phyloP scores from a whole-genome alignment of 2,888 invertebrate genomes.

The Anoncus sp. region DNA sequence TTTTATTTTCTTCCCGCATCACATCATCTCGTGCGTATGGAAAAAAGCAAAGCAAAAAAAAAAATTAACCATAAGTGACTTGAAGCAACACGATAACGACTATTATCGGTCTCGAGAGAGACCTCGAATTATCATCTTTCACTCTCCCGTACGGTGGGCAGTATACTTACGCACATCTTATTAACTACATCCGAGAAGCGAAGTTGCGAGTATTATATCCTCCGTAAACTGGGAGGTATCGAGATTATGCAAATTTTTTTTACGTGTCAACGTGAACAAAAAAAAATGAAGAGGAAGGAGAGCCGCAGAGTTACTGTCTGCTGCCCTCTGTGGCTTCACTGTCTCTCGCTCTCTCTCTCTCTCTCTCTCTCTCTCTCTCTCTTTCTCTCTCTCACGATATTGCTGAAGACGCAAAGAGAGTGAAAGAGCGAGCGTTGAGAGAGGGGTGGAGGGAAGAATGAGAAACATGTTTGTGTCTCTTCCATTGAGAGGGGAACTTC shows the following conservation, averaged over 20 bases:
- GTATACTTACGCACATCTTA: not conserved
- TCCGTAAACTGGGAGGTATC: constrained; percentile 28
- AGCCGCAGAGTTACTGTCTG: constrained; percentile 82
- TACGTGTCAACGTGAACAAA: constrained; percentile 80
- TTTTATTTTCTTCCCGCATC: constrained; percentile 5
- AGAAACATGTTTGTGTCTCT: constrained; percentile 51
- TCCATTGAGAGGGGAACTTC: constrained; percentile 29
- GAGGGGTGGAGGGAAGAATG: constrained; percentile 78
- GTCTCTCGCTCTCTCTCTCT: constrained; percentile 22
- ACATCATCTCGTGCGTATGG: constrained; percentile 3
- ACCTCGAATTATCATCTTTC: constrained; percentile 46
- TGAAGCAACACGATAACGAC: constrained; percentile 49
- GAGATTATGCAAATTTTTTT: constrained; percentile 54
- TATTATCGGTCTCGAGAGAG: constrained; percentile 38
- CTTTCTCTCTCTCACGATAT: constrained; percentile 36
- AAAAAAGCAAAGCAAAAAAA: not conserved
- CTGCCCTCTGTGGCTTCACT: constrained; percentile 14
- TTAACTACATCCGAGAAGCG: constrained; percentile 17
- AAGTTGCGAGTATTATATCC: not conserved
- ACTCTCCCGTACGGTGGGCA: constrained; percentile 12
- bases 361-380: constrained; percentile 30
- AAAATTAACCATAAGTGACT: not conserved
- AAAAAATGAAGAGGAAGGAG: constrained; percentile 84
- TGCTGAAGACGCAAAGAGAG: constrained; percentile 82
- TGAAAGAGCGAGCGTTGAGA: constrained; percentile 84